Evolutionary conservation across 2,888 invertebrate species (phyloP).

Genomic region (Trachelus iudaicus): DNA sequence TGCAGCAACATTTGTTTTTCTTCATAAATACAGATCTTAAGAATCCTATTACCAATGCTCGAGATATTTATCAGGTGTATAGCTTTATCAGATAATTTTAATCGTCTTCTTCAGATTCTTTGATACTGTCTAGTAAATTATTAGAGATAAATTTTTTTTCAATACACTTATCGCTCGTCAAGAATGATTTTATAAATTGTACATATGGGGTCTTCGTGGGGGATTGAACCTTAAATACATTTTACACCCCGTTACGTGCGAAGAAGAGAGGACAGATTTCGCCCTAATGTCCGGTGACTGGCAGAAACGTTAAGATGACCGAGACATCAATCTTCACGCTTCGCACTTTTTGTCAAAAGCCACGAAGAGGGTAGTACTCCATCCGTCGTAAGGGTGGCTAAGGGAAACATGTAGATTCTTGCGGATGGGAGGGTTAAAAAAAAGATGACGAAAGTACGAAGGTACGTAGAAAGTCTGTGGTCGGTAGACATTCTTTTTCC

Average conservation of each 20-base stretch:
- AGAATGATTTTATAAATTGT: neutral
- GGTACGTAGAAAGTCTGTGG: neutral
- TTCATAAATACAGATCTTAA: neutral
- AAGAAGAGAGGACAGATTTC: conserved; percentile 28
- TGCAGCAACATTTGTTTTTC: neutral
- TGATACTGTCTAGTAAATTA: neutral
- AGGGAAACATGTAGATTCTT: neutral
- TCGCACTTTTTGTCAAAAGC: conserved; percentile 45
- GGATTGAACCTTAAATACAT: conserved; percentile 44
- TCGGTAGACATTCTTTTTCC: neutral
- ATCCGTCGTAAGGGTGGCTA: neutral
- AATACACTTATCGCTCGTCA: neutral
- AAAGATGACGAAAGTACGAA: neutral
- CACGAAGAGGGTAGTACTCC: conserved; percentile 1
- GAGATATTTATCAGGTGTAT: neutral
- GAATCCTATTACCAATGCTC: neutral
- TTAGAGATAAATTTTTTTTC: neutral
- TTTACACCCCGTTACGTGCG: conserved; percentile 53
- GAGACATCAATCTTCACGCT: conserved; percentile 56
- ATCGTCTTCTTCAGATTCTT: neutral
- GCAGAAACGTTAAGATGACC: conserved; percentile 56
- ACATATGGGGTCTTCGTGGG: neutral
- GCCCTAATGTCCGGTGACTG: conserved; percentile 58
- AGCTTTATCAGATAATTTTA: neutral
- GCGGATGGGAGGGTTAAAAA: neutral